Evolutionary conservation across 2,888 invertebrate genomes (phyloP), one percentile per base, ranked within the genome.

Genomic region (Lasioglossum marginatum): DNA sequence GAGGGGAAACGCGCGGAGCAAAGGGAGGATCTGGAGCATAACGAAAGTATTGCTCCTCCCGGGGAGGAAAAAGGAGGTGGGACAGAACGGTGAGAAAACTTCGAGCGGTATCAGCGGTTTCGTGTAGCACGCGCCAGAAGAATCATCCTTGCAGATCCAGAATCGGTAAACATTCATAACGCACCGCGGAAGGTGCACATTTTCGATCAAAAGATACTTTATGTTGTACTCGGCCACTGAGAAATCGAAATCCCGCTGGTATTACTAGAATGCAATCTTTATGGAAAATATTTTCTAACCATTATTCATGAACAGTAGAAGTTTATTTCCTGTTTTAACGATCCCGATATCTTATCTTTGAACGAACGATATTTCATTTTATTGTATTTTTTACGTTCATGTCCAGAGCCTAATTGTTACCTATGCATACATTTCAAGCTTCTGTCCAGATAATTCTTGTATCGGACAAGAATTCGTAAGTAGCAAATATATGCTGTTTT

Each of bases 11-110:
- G 60, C 60, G 81, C 45, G 79, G 73, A 57, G 87, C 52, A 74
- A 88, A 40, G 34, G 74, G 71, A 66, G 73, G 76, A 88, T 88
- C 48, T 83, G 82, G 88, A 88, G 88, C 88, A 81, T 88, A 82
- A 85, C 88, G 82, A 82, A 79, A 81, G 57, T 79, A 34, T 31
- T 81, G 70, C 74, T 81, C 57, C 74, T 66, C 48, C 43, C 74
- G 77, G 75, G 80, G 74, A 83, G 60, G 66, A 76, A 83, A 76
- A 83, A 31, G 60, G 43, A 43, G 70, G 27, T 8, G 72, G 31
- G 19, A 34, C 23, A 8, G 63, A 5, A 34, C 34, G 68, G 68
- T 57, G 74, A 31, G n/a, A 75, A 63, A 84, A 75, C 27, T 83
- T 76, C 5, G 43, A 23, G 19, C 63, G 31, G 0, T 60, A 19